Evolutionary conservation across 2,113 vertebrate species (phyloP), one percentile per base, ranked within the genome.

Genomic region (Haplochromis vanheusdeni): DNA sequence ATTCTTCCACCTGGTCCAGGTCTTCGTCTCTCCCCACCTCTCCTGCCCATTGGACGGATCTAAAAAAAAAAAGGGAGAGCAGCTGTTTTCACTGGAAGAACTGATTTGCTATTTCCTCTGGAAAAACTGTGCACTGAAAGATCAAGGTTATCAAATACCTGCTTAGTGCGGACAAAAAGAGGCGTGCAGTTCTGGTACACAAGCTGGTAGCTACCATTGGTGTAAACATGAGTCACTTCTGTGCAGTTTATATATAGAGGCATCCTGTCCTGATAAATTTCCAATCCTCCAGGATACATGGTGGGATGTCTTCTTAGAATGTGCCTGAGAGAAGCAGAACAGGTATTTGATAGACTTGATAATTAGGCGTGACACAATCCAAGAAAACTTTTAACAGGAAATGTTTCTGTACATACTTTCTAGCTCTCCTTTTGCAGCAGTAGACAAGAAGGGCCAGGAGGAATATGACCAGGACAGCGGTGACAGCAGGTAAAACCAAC

Each of bases 161-260:
- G 96, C 83, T 94, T 95, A 9, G 82, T 93, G 6, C 68, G 95
- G 31, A 97, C 95, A 88, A 97, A 97, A 19, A 91, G 70, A 45
- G 96, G 96, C 1, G 96, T 97, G 86, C 94, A 94, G 93, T 97
- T 97, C 92, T 97, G 95, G 88, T 97, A 97, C 4, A 97, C 88
- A 14, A 97, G 94, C 31, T 97, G 96, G 87, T 97, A 97, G 93
- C 96, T 97, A 80, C 96, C 96, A 19, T 97, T 97, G 79, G 92
- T 96, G 92, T 97, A 97, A 86, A 97, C 80, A 85, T 97, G 89
- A 40, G 95, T 96, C 7, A 96, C 96, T 81, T 97, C 96, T 7
- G 94, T 94, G 89, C 96, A 96, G 93, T 97, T 97, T 26, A 97
- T 95, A 77, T 97, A 97, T 33, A 97, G 93, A 2, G 96, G 95